Evolutionary conservation across 2,113 vertebrate genomes (phyloP), one percentile per base, ranked within the genome.

Genomic region (Felis chaus): DNA sequence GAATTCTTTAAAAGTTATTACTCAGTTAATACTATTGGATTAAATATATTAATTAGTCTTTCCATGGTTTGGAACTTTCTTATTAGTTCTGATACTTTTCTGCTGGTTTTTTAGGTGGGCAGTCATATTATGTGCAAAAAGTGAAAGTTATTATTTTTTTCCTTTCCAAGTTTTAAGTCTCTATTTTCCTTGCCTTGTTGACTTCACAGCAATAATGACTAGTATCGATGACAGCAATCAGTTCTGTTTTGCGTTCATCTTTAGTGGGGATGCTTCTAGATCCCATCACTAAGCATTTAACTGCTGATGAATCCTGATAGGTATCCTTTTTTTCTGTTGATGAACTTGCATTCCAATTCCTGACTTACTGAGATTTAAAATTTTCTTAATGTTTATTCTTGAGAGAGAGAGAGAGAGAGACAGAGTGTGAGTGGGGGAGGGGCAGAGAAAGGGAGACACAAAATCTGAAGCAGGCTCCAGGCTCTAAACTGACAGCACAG

Each of bases 1-100:
- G 2, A 87, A 79, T 88, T 31, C 55, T 88, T 97, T 69, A 48
- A 81, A 96, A 88, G 36, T 91, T 89, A 50, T 66, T 89, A n/a
- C 57, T 92, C 89, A 85, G 31, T 89, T 89, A 89, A 36, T 87
- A 68, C 3, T 33, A 31, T n/a, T 89, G 13, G 31, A 45, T 94
- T 84, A 88, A 61, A 76, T 83, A 78, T 48, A 55, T 11, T 41
- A 27, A 21, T 48, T 25, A 39, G 4, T 53, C 19, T 94, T 36
- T 19, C 10, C 36, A 91, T 33, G 18, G 50, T 79, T 93, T 71
- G 78, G 33, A 80, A 96, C 2, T 41, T 92, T 78, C n/a, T 89
- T 84, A 81, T 69, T 80, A 31, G 15, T 94, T 91, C n/a, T 84
- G 45, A 69, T 69, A 94, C 27, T 83, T 94, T 83, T 94, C 19